A percentile compares a stretch with the other conserved stretches of the same genome.
Conservation (phyloP, 2,797 vertebrate genomes). For the Poecilia wingei region DNA sequence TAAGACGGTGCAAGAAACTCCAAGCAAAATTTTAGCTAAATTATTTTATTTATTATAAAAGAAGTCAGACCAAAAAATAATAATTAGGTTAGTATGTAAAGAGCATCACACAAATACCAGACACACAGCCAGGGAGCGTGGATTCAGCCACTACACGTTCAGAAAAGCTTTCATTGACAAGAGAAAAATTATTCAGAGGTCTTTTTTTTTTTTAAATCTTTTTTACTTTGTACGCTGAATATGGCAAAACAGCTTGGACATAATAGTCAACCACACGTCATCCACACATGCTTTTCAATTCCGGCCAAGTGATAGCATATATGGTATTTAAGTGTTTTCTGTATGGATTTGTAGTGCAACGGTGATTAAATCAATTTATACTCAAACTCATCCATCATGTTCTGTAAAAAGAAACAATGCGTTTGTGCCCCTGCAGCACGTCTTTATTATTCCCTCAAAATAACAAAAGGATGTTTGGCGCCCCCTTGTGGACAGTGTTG, state of each 20-base stretch:
- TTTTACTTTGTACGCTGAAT: not conserved
- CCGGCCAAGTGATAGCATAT: not conserved
- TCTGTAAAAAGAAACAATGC: conserved; percentile 5
- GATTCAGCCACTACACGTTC: conserved; percentile 52
- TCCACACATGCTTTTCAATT: not conserved
- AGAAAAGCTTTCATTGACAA: conserved; percentile 32
- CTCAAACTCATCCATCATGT: not conserved
- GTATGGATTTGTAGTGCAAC: not conserved
- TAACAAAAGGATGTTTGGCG: conserved; percentile 34
- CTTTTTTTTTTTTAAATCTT: not conserved
- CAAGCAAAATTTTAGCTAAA: conserved; percentile 47
- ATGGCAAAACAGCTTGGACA: not conserved
- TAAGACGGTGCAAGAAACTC: conserved; percentile 14
- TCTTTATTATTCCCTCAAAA: conserved; percentile 3
- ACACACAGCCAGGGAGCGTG: conserved; percentile 59
- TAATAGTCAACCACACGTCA: not conserved
- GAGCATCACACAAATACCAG: conserved; percentile 65
- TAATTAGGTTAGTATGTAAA: conserved; percentile 67
- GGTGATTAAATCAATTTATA: not conserved
- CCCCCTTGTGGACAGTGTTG: conserved; percentile 58
- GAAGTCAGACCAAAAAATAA: conserved; percentile 74
- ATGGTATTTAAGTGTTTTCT: not conserved
- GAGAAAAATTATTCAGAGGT: not conserved
- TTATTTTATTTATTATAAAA: conserved; percentile 80
- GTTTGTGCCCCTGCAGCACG: conserved; percentile 7